Conservation (phyloP, 2,888 invertebrate genomes). For the Caenorhabditis macrosperma region DNA sequence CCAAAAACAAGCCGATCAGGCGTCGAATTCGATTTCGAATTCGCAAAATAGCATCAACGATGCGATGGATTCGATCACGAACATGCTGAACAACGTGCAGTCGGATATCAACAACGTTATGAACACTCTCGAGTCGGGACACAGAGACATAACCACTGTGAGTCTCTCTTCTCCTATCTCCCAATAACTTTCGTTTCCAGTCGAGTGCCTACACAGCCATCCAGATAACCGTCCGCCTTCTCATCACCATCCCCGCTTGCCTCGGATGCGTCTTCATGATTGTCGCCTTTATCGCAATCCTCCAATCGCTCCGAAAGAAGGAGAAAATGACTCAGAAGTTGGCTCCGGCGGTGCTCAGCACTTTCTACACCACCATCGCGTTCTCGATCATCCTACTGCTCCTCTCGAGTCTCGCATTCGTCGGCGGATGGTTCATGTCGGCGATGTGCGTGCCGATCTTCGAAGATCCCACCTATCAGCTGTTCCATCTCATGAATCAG, state of each 20-base stretch:
- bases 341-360: conserved; percentile 2
- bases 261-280: conserved; percentile 56
- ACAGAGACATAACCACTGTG: conserved; percentile 46
- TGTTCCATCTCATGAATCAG: conserved; percentile 51
- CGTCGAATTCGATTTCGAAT: conserved; percentile 8
- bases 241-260: conserved; percentile 48
- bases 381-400: conserved; percentile 30
- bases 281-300: conserved; percentile 47
- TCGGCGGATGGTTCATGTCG: conserved; percentile 64
- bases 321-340: conserved; percentile 13
- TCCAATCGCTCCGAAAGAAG: conserved; percentile 28
- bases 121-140: conserved; percentile 40
- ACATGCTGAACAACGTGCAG: conserved; percentile 47
- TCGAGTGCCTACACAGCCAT: conserved; percentile 40
- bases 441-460: conserved; percentile 65
- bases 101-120: conserved; percentile 32
- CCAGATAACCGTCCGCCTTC: conserved; percentile 38
- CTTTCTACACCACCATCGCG: conserved; percentile 39
- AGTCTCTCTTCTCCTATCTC: background rate
- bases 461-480: conserved; percentile 52
- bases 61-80: conserved; percentile 14
- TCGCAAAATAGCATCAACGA: conserved; percentile 21
- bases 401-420: conserved; percentile 51
- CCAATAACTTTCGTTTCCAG: conserved; percentile 28
- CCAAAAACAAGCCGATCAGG: conserved; percentile 10